Base-by-base conservation (phyloP, 2,888 invertebrate genomes). In the Elysia crispata region DNA sequence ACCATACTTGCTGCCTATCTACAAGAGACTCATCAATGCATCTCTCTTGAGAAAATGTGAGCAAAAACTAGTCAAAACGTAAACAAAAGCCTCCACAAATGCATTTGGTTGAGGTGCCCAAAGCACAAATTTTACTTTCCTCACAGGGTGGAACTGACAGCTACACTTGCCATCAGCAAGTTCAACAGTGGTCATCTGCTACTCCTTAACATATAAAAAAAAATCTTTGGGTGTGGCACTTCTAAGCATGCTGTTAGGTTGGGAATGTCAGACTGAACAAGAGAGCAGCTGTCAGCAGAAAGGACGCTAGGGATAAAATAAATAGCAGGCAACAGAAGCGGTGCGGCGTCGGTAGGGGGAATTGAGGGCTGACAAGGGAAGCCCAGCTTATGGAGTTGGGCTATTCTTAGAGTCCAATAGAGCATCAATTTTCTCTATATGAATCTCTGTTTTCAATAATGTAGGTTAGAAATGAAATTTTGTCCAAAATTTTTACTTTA, bases 101-200 rank as follows among this genome's bases (percentile, higher is more conserved):
- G 31, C 3, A 64, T 76, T 1, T 76, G 76, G 76, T 18, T 0
- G 1, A 76, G 33, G 28, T 76, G 76, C 64, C 62, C 64, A 41
- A 76, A 66, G 50, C 20, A 62, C 33, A 30, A 31, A 8, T 62
- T 76, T 49, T 31, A 23, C 1, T 76, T 23, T 8, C 8, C n/a
- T 6, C 31, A 41, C 15, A 28, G 66, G 23, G 64, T 76, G 23
- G 18, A n/a, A 20, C 33, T 76, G 0, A 20, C 49, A 1, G 41
- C 30, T 30, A 5, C 49, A 20, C 30, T 23, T 6, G 62, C 49
- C 3, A 49, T 57, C 20, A 23, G 18, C 5, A 57, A 74, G 31
- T 74, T 74, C 33, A 74, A 74, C 33, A 31, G 28, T 69, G 69
- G 69, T n/a, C n/a, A 60, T 15, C 66, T 25, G 25, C 66, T 23